A percentile compares a stretch with the other conserved stretches of the same genome.
phyloP scores from a whole-genome alignment of 2,113 vertebrate genomes.

The Mystacornis crossleyi region DNA sequence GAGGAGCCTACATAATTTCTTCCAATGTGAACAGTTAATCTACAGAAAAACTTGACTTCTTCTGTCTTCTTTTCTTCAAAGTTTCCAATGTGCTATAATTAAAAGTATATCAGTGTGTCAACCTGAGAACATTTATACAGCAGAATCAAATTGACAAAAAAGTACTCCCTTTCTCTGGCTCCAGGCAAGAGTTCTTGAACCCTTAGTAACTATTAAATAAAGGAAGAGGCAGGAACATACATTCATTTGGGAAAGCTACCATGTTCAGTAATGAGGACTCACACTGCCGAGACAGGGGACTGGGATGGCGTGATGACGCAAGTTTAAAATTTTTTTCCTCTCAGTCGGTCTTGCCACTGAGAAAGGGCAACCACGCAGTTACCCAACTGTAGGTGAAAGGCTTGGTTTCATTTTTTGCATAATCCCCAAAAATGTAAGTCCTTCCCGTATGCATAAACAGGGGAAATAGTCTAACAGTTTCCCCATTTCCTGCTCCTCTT shows the following conservation, averaged over 20 bases:
- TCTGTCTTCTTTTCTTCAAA: background rate
- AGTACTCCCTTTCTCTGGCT: background rate
- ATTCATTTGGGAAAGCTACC: background rate
- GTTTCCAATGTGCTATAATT: background rate
- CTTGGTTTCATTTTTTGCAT: background rate
- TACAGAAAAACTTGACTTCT: background rate
- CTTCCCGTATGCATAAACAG: background rate
- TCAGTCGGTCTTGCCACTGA: background rate
- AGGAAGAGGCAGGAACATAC: background rate
- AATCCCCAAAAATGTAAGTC: background rate
- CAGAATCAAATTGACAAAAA: background rate
- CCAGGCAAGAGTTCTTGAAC: background rate
- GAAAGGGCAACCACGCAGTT: background rate
- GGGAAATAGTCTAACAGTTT: background rate
- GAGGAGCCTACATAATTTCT: background rate
- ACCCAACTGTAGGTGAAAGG: background rate
- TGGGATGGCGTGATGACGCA: background rate
- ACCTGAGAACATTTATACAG: background rate
- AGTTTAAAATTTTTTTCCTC: background rate
- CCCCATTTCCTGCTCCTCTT: background rate
- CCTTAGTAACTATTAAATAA: background rate
- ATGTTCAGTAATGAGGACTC: background rate
- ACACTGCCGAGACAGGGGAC: background rate
- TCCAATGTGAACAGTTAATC: background rate
- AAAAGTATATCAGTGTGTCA: background rate